Evolutionary conservation across 2,888 invertebrate genomes (phyloP), one percentile per base, ranked within the genome.

Genomic region (Scelioninae gen. 1): DNA sequence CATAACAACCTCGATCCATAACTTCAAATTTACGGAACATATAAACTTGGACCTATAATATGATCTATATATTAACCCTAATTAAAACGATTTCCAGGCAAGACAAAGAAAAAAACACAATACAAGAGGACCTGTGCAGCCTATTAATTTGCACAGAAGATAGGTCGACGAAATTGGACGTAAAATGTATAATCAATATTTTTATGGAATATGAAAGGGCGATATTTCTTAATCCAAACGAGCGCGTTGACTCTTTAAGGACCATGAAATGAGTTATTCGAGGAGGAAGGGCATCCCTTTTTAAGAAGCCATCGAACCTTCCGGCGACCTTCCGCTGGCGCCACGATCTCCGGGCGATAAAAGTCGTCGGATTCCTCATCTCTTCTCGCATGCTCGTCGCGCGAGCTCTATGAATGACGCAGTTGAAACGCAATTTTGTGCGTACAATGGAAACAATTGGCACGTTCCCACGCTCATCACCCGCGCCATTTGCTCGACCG

Each of bases 401-500:
- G 56, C 74, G 76, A 56, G 75, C 72, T 53, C 72, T 60, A 80
- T 75, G 83, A 84, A 87, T 89, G 88, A 89, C 88, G 89, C 87
- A 85, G 87, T 87, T 86, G 84, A 88, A 87, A 89, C 90, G 89
- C 88, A 91, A 89, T 91, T 89, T 89, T 86, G 87, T 86, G 85
- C 85, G 87, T 87, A 89, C 89, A 89, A 90, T 90, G 88, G 86
- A 87, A 88, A 90, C 90, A 91, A 91, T 91, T 91, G 89, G 84
- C 85, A 68, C 83, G 88, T 89, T 91, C 91, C 87, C 91, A 91
- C 91, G 90, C 74, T 87, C 86, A 89, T 91, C 89, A 75, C 69
- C 51, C 66, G 68, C 49, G 43, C 62, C 55, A 49, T 68, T 69
- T 74, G 66, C 58, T 68, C 15, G 56, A 11, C 47, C 23, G 23